A percentile compares a stretch with the other conserved stretches of the same genome.
These are phyloP conservation scores for Eueremaeus valkanovi DNA, from an alignment of 2,888 invertebrate genomes.

Conservation along the genomic window DNA sequence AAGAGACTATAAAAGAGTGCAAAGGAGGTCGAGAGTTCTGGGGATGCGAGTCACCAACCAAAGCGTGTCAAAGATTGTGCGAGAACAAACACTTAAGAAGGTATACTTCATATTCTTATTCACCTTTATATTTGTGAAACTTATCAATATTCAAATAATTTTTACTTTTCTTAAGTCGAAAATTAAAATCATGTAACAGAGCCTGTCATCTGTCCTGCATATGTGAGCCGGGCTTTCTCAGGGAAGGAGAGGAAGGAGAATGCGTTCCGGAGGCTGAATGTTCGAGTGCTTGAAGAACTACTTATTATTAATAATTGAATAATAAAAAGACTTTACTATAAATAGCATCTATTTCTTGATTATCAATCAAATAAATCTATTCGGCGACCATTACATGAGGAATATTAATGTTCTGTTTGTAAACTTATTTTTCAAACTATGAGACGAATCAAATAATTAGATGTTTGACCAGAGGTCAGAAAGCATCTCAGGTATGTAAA, in stretches of 20 bases:
- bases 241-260: slow-evolving; percentile 28
- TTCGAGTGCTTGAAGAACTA: background rate
- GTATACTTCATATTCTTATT: background rate
- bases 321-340: background rate
- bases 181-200: background rate
- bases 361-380: background rate
- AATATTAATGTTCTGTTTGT: too few relatives aligned
- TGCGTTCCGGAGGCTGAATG: slow-evolving; percentile 33
- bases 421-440: too few relatives aligned
- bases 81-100: slow-evolving; percentile 28
- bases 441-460: too few relatives aligned
- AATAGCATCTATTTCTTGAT: background rate
- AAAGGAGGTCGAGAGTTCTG: slow-evolving; percentile 34
- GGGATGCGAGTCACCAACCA: slow-evolving; percentile 38
- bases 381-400: too few relatives aligned
- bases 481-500: too few relatives aligned
- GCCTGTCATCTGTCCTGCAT: slow-evolving; percentile 31
- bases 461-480: too few relatives aligned
- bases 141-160: background rate
- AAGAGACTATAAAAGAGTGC: slow-evolving; percentile 26
- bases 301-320: too few relatives aligned
- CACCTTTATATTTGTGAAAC: background rate
- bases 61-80: slow-evolving; percentile 36
- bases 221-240: slow-evolving; percentile 35
- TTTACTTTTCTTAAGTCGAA: background rate